Evolutionary conservation across 2,888 invertebrate genomes (phyloP), one percentile per base, ranked within the genome.

Genomic region (Synergus japonicus): DNA sequence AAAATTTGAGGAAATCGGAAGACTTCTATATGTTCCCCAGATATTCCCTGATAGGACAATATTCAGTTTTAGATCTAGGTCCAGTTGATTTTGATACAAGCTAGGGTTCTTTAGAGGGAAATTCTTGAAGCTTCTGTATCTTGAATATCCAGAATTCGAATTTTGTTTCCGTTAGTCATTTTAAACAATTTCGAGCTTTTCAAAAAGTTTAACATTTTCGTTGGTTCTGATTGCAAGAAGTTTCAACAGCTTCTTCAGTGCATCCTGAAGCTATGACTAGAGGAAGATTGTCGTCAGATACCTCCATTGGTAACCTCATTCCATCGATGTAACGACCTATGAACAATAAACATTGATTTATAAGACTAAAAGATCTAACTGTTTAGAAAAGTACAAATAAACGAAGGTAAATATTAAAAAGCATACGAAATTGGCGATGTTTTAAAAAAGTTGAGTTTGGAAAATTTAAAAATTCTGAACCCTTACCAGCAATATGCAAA

Each of bases 11-110:
- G 29, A 7, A 8, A 49, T 37, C 37, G 37, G 49, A 37, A 37
- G 54, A 73, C 49, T 46, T 73, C n/a, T 54, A n/a, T 73, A 73
- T 49, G 69, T 54, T 37, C 49, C 69, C 65, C 65, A 65, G 15
- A 65, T 41, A 43, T 18, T 22, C 1, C 44, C 67, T 46, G 86
- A 82, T 10, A 83, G 84, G 54, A 90, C 80, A n/a, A 98, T 94
- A 90, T 98, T 99, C 77, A 97, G 92, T 3, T 96, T 95, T 83
- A 98, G 92, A 89, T 97, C 96, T 86, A 96, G 95, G 15, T 94
- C 93, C 1, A 96, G 90, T 86, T 96, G 96, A 1, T 93, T 91
- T 58, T 93, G 93, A 89, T 96, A 96, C 76, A 96, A 93, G 22
- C 22, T 22, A 22, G 12, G 94, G 93, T 88, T 94, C 90, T 7